A percentile compares a stretch with the other conserved stretches of the same genome.
Evolutionary conservation across 2,797 vertebrate species (phyloP).

Genomic region (Megaceryle alcyon): DNA sequence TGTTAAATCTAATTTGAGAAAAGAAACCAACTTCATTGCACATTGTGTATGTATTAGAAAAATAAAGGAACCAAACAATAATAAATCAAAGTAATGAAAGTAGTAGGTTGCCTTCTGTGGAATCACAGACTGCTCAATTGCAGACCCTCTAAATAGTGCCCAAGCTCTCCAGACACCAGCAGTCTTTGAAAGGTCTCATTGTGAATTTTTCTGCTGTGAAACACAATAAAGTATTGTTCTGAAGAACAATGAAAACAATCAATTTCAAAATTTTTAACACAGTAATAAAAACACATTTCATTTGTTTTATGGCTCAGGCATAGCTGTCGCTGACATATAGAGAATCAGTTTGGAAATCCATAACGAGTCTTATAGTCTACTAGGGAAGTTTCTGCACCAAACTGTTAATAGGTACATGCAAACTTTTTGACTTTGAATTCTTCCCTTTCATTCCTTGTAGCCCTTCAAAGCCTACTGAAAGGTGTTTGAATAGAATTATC

Average conservation of each 20-base stretch:
- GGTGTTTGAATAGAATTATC: not conserved
- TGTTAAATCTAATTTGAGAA: constrained; percentile 54
- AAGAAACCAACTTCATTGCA: not conserved
- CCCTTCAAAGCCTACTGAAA: not conserved
- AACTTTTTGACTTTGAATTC: not conserved
- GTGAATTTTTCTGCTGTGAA: not conserved
- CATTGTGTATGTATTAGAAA: constrained; percentile 8
- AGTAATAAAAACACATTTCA: not conserved
- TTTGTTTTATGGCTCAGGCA: not conserved
- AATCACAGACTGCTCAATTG: not conserved
- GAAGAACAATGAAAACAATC: not conserved
- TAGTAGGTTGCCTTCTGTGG: not conserved
- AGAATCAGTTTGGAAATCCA: not conserved
- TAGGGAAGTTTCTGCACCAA: not conserved
- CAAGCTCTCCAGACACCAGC: not conserved
- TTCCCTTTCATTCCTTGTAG: not conserved
- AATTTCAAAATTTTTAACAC: not conserved
- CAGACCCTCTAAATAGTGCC: constrained; percentile 9
- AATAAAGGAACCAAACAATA: constrained; percentile 14
- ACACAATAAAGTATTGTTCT: not conserved
- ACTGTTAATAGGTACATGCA: not conserved
- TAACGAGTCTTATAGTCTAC: not conserved
- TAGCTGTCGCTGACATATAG: not conserved
- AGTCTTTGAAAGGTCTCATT: not conserved
- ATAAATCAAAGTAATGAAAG: constrained; percentile 55